Base-by-base conservation (phyloP, 2,888 invertebrate species). In the Nephrotoma flavescens region DNA sequence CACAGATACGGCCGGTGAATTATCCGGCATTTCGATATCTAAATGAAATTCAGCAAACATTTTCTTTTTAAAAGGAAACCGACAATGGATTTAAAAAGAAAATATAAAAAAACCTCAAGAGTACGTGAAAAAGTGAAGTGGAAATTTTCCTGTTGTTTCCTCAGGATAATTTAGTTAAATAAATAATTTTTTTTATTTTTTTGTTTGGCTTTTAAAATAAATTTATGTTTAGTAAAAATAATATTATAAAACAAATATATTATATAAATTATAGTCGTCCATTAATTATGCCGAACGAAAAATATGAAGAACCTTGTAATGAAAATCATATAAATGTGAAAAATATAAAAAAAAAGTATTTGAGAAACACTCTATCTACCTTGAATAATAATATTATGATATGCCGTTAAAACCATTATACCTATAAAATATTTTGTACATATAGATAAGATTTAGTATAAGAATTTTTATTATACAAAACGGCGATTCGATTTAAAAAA, bases 1-100 rank as follows among this genome's bases (percentile, higher is more conserved):
- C 87, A 95, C 95, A 88, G 95, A 92, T 88, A 91, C 91, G 47
- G 90, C 90, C 89, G 90, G 90, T 89, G 92, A 92, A 90, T 89
- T 91, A 87, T 91, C 92, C 86, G 91, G 91, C 87, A 90, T 92
- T 88, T 92, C 92, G 86, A 90, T 91, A 88, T 91, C 91, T 41
- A 91, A 88, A 87, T 88, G 86, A 87, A 44, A 85, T 85, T 85
- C 84, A 84, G 84, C 42, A 42, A 84, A 84, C 41, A 42, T 84
- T 84, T 84, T 84, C 84, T 84, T 84, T 84, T 84, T 84, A 84
- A 84, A 84, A 84, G 84, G 84, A 84, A 84, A 84, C 84, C 42
- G 84, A 0, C 41, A 84, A 42, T 84, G 84, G 84, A 84, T 84
- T 84, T 84, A 84, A 42, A 42, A 84, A 42, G 42, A 84, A 42